These are phyloP conservation scores for Rhagonycha lutea DNA, from an alignment of 2,888 invertebrate genomes.

Conservation along the genomic window DNA sequence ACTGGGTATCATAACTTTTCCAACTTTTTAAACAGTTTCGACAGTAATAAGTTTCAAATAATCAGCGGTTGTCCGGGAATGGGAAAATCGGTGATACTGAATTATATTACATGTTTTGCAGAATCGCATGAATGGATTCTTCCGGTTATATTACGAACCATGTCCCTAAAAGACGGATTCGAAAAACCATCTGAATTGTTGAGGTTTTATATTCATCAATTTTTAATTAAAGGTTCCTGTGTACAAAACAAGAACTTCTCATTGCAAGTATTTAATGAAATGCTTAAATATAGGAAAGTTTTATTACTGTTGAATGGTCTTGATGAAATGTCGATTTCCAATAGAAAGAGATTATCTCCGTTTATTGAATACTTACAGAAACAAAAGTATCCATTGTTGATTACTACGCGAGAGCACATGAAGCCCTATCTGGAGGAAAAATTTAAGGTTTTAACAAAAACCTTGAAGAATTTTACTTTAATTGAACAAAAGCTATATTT, in stretches of 20 bases:
- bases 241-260: neutral
- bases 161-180: neutral
- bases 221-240: neutral
- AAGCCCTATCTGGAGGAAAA: neutral
- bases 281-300: neutral
- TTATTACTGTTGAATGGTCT: conserved; percentile 5
- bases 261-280: neutral
- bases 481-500: neutral
- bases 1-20: neutral
- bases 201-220: neutral
- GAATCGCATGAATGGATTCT: neutral
- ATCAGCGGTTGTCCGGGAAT: no score
- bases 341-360: neutral
- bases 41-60: neutral
- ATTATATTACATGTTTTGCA: neutral
- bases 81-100: conserved; percentile 7
- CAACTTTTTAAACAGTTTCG: neutral
- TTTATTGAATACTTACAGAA: neutral
- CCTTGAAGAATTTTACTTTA: neutral
- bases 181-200: neutral
- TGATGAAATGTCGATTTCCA: conserved; percentile 4
- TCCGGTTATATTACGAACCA: neutral
- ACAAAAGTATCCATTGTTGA: neutral
- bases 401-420: conserved; percentile 4
- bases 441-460: neutral